A percentile compares a stretch with the other conserved stretches of the same genome.
phyloP scores from a whole-genome alignment of 2,113 vertebrate species.

The Hippocampus comes region DNA sequence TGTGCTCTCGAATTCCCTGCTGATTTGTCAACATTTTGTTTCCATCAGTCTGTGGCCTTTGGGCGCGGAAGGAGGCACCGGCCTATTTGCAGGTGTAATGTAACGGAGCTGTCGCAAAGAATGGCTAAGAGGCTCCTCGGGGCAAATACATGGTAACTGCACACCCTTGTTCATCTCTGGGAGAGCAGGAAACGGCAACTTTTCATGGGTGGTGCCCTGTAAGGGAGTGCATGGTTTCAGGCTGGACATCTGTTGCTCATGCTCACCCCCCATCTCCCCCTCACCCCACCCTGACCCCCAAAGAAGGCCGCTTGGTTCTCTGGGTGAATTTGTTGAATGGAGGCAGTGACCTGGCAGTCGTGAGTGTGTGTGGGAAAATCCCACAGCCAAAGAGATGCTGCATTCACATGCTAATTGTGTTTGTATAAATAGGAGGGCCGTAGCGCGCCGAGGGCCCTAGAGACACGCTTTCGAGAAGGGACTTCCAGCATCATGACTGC shows the following conservation, averaged over 20 bases:
- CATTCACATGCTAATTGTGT: constrained; percentile 85
- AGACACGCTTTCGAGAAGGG: constrained; percentile 49
- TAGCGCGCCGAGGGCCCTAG: constrained; percentile 64
- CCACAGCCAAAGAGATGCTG: constrained; percentile 71
- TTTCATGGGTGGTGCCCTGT: constrained; percentile 27
- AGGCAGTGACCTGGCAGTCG: constrained; percentile 85
- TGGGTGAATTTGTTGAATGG: constrained; percentile 72
- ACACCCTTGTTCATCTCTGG: constrained; percentile 72
- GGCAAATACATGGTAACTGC: constrained; percentile 63
- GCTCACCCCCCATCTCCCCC: constrained; percentile 30
- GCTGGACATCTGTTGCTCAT: constrained; percentile 85
- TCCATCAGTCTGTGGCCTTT: constrained; percentile 15
- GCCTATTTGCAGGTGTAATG: constrained; percentile 53
- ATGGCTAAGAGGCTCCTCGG: constrained; percentile 60
- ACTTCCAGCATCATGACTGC: constrained; percentile 78
- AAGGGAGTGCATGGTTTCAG: constrained; percentile 65
- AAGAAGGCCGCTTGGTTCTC: constrained; percentile 56
- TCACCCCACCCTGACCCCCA: constrained; percentile 39
- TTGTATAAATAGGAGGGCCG: constrained; percentile 79
- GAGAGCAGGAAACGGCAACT: constrained; percentile 63
- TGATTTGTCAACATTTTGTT: constrained; percentile 32
- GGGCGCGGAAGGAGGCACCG: constrained; percentile 28
- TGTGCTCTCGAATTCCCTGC: not conserved
- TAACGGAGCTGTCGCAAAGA: constrained; percentile 41
- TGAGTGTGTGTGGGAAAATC: constrained; percentile 88